Base-by-base conservation (phyloP, 2,797 vertebrate genomes). In the Sebastes paucispinis region DNA sequence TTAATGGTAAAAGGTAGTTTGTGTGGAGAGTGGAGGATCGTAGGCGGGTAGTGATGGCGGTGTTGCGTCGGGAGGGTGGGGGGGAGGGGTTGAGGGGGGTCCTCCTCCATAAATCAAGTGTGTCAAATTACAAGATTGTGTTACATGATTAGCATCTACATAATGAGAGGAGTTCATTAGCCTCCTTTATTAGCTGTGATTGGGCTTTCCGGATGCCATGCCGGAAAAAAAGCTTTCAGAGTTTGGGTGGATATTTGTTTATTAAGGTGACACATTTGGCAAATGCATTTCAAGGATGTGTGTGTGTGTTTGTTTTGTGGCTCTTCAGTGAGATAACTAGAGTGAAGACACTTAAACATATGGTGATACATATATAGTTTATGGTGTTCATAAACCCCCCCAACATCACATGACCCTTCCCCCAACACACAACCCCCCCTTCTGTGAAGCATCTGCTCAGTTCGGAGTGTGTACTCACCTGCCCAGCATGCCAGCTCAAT, bases 151-250 rank as follows among this genome's bases (percentile, higher is more conserved):
- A 93, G 79, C 82, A 91, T 92, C 84, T 85, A 81, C 89, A 91
- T 94, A 93, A 93, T 91, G 91, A 94, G 89, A 81, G 87, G 58
- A 91, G 90, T 94, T 93, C 89, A 93, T 94, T 93, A 93, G 88
- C 82, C 65, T 63, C 75, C 66, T 87, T 89, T 91, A 93, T 89
- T 91, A 87, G 81, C 84, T 22, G 32, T 88, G 90, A 92, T 91
- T 92, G 87, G 83, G 85, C 85, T 85, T 90, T 85, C 84, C 71
- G 82, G 89, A 80, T 84, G 82, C 80, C 50, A 25, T 72, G 80
- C 83, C 34, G 25, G 32, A 11, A 69, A 88, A 27, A 60, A 73
- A 70, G 57, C 77, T 71, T 65, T 32, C 34, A 55, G 72, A 75
- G 55, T 80, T 83, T 32, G 67, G 27, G 20, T 59, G 78, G 55